Percentiles rank a stretch among this genome's conserved stretches.
Conservation (phyloP, 2,113 vertebrate species). For the Oncorhynchus clarkii region DNA sequence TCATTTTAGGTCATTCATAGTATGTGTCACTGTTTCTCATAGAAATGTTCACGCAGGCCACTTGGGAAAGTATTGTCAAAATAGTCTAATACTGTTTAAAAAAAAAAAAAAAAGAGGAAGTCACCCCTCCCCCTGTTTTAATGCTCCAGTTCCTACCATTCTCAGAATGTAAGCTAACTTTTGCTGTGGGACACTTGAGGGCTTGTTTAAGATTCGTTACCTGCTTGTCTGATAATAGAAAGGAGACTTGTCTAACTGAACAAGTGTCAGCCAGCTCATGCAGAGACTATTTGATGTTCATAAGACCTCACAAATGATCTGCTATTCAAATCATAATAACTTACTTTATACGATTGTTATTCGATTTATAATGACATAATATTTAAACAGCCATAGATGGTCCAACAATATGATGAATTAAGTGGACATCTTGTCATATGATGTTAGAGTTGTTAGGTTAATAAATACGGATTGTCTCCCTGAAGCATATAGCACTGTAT, state of each 20-base stretch:
- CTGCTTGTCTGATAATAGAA: neutral
- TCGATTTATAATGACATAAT: too few relatives aligned
- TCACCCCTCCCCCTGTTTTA: constrained; percentile 10
- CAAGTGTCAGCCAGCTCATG: neutral
- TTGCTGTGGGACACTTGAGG: neutral
- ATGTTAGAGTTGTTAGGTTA: too few relatives aligned
- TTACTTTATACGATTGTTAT: neutral
- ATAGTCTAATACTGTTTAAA: neutral
- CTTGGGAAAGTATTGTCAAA: neutral
- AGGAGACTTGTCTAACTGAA: neutral
- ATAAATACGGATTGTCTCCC: too few relatives aligned
- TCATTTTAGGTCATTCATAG: too few relatives aligned
- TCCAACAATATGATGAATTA: too few relatives aligned
- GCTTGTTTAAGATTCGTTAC: neutral
- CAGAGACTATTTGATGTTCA: neutral
- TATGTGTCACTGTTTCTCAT: too few relatives aligned
- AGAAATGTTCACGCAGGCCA: too few relatives aligned
- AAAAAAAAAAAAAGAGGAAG: neutral
- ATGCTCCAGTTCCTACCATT: neutral
- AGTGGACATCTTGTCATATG: too few relatives aligned
- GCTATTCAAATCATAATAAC: neutral
- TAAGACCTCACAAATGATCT: too few relatives aligned
- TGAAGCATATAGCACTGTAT: neutral
- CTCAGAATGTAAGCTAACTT: neutral
- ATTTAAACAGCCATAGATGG: too few relatives aligned